Evolutionary conservation across 2,797 vertebrate species (phyloP).

Genomic region (Ctenosaura bakeri): DNA sequence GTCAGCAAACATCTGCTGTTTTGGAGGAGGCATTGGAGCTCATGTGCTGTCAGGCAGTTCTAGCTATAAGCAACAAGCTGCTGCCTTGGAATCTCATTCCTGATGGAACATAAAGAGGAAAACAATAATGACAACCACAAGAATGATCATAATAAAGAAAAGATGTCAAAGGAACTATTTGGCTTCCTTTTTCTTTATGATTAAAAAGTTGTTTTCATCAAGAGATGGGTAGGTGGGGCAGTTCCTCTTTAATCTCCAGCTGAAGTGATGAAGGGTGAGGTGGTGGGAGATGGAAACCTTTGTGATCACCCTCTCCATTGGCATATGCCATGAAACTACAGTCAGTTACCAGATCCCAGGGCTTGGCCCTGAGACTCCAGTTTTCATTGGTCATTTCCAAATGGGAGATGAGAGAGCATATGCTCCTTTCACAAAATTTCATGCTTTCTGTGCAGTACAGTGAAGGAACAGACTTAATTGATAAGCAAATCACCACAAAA

Average conservation of each 20-base stretch:
- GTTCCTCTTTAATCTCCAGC: not conserved
- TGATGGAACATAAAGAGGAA: not conserved
- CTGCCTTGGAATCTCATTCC: not conserved
- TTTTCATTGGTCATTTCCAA: no score
- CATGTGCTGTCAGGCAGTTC: slow-evolving; percentile 6
- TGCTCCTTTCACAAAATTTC: not conserved
- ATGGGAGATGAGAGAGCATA: no score
- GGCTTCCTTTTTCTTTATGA: not conserved
- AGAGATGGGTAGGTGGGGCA: no score
- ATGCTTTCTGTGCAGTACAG: not conserved
- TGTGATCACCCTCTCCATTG: no score
- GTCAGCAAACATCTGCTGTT: slow-evolving; percentile 47
- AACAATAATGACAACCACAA: not conserved
- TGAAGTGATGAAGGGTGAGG: no score
- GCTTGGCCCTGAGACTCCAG: no score
- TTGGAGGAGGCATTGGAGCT: slow-evolving; percentile 27
- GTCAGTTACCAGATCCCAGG: no score
- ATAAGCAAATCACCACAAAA: no score
- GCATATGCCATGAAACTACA: no score
- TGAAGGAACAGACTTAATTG: no score
- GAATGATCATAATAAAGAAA: slow-evolving; percentile 9
- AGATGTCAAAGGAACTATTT: not conserved
- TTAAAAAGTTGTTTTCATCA: not conserved
- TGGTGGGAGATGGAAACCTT: no score
- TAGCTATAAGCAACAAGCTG: slow-evolving; percentile 9